Evolutionary conservation across 2,888 invertebrate species (phyloP).

Genomic region (Andricus quercusramuli): DNA sequence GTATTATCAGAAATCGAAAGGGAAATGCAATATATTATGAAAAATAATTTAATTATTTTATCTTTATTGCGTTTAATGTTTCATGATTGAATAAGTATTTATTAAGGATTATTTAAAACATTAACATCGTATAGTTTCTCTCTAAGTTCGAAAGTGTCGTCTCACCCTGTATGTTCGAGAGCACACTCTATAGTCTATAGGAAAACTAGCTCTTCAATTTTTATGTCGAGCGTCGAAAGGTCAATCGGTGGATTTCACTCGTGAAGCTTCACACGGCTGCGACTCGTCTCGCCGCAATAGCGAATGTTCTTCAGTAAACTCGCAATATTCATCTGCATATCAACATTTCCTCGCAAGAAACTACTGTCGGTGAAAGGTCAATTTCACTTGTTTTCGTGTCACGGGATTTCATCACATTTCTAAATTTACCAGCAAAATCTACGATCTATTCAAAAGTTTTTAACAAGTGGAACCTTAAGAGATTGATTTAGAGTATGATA

Average conservation of each 20-base stretch:
- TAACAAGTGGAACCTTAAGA: too few relatives aligned
- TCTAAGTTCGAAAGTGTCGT: conserved; percentile 8
- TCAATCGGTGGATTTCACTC: conserved; percentile 77
- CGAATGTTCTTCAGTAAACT: conserved; percentile 60
- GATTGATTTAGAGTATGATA: not conserved
- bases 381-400: conserved; percentile 54
- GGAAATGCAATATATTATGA: too few relatives aligned
- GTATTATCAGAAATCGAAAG: too few relatives aligned
- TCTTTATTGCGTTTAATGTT: too few relatives aligned
- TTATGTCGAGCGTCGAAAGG: conserved; percentile 67
- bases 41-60: too few relatives aligned
- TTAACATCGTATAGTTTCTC: not conserved
- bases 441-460: not conserved
- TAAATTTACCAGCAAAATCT: not conserved
- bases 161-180: conserved; percentile 27
- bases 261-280: conserved; percentile 68
- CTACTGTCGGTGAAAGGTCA: conserved; percentile 26
- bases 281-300: conserved; percentile 48
- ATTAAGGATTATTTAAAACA: not conserved
- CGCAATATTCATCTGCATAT: conserved; percentile 45
- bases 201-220: conserved; percentile 52
- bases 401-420: conserved; percentile 27
- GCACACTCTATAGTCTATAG: conserved; percentile 10
- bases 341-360: conserved; percentile 47
- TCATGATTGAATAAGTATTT: not conserved